Evolutionary conservation across 2,888 invertebrate genomes (phyloP).

Genomic region (Celastrina argiolus): DNA sequence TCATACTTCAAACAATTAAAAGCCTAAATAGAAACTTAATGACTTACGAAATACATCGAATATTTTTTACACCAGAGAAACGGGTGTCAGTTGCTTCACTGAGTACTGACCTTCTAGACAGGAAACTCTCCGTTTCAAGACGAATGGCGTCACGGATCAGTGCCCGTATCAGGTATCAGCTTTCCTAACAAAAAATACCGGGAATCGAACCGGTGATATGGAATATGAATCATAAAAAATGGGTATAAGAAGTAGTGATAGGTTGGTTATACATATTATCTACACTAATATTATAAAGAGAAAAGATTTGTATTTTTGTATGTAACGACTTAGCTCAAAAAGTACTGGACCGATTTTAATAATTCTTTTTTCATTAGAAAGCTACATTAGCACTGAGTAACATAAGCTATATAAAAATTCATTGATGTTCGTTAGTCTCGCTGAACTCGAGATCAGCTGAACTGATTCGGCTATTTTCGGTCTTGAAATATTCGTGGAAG

Average conservation of each 20-base stretch:
- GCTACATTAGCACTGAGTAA: too few relatives aligned
- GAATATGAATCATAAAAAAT: neutral
- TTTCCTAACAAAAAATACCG: slow-evolving; percentile 28
- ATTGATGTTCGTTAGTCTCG: too few relatives aligned
- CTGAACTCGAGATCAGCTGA: too few relatives aligned
- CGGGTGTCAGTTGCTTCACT: slow-evolving; percentile 46
- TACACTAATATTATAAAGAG: too few relatives aligned
- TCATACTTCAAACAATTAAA: neutral
- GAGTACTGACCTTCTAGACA: slow-evolving; percentile 50
- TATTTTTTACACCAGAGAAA: slow-evolving; percentile 38
- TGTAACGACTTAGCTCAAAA: too few relatives aligned
- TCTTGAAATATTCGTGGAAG: too few relatives aligned
- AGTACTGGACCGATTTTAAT: too few relatives aligned
- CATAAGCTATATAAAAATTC: too few relatives aligned
- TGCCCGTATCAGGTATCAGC: slow-evolving; percentile 29
- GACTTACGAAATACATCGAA: slow-evolving; percentile 2
- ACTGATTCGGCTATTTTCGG: too few relatives aligned
- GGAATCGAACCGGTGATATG: neutral
- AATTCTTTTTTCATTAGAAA: too few relatives aligned
- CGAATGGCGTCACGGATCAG: slow-evolving; percentile 40
- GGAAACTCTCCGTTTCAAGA: slow-evolving; percentile 52
- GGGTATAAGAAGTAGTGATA: neutral
- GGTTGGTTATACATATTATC: too few relatives aligned
- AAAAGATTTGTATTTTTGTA: too few relatives aligned
- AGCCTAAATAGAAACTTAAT: slow-evolving; percentile 10